phyloP scores from a whole-genome alignment of 2,888 invertebrate genomes.

The Eurytoma californica region DNA sequence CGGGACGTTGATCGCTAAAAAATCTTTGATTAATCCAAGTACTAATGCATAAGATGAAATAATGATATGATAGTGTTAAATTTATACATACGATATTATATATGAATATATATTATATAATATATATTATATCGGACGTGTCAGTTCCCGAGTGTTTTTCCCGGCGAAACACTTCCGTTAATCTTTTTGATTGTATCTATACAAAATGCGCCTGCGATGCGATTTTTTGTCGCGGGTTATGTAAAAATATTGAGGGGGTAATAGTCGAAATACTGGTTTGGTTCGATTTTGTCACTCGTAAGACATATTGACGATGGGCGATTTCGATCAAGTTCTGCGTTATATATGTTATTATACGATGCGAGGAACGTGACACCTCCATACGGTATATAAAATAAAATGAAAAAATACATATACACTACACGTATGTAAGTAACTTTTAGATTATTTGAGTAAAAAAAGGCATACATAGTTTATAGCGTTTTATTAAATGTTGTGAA shows the following conservation, averaged over 20 bases:
- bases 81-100: constrained; percentile 67
- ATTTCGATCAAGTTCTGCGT: constrained; percentile 48
- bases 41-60: constrained; percentile 64
- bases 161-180: constrained; percentile 57
- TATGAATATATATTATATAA: constrained; percentile 56
- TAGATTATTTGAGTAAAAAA: constrained; percentile 73
- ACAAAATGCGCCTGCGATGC: constrained; percentile 49
- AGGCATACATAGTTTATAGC: constrained; percentile 73
- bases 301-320: constrained; percentile 27
- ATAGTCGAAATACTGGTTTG: constrained; percentile 46
- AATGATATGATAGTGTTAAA: constrained; percentile 70
- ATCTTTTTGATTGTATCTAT: constrained; percentile 53
- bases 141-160: constrained; percentile 67
- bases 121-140: constrained; percentile 65
- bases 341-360: constrained; percentile 59
- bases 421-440: constrained; percentile 72
- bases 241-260: constrained; percentile 53
- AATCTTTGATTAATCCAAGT: constrained; percentile 64
- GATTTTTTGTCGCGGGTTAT: constrained; percentile 52
- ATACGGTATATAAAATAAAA: constrained; percentile 61
- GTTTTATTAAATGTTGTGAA: constrained; percentile 74
- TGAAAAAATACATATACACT: constrained; percentile 67
- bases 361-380: constrained; percentile 67
- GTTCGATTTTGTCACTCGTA: constrained; percentile 43
- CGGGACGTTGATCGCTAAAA: constrained; percentile 66